phyloP scores from a whole-genome alignment of 2,113 vertebrate species.

The Chroicocephalus ridibundus region DNA sequence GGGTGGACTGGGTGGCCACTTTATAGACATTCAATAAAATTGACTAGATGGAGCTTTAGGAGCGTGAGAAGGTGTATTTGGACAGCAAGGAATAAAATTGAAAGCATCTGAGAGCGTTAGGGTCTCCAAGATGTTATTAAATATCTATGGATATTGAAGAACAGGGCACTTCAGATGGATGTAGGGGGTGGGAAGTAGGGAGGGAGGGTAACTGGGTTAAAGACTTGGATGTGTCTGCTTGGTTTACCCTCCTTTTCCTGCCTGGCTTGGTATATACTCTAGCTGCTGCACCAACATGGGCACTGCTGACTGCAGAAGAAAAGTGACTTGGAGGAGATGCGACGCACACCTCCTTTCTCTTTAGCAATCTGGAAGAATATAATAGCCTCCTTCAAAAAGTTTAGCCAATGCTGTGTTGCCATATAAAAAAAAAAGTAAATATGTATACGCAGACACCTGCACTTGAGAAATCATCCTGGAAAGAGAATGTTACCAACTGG shows the following conservation, averaged over 20 bases:
- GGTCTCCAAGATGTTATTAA: background rate
- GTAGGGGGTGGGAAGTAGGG: background rate
- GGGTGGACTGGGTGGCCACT: background rate
- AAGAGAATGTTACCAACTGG: background rate
- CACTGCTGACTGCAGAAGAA: background rate
- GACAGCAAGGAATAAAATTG: background rate
- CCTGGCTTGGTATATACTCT: accelerated
- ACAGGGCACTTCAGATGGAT: too few relatives aligned
- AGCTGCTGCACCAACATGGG: background rate
- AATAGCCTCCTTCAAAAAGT: background rate
- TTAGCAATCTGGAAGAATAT: background rate
- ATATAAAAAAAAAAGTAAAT: background rate
- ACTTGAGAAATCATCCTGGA: background rate
- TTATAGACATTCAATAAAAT: background rate
- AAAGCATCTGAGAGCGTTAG: background rate
- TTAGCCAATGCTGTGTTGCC: background rate
- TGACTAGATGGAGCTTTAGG: background rate
- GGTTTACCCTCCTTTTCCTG: background rate
- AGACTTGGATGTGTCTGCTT: background rate
- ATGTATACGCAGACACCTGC: background rate
- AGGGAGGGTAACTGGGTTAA: background rate
- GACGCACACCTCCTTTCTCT: background rate
- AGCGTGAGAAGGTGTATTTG: background rate
- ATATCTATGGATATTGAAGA: background rate
- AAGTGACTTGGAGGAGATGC: background rate